phyloP scores from a whole-genome alignment of 2,888 invertebrate species.

The Catocala nupta region DNA sequence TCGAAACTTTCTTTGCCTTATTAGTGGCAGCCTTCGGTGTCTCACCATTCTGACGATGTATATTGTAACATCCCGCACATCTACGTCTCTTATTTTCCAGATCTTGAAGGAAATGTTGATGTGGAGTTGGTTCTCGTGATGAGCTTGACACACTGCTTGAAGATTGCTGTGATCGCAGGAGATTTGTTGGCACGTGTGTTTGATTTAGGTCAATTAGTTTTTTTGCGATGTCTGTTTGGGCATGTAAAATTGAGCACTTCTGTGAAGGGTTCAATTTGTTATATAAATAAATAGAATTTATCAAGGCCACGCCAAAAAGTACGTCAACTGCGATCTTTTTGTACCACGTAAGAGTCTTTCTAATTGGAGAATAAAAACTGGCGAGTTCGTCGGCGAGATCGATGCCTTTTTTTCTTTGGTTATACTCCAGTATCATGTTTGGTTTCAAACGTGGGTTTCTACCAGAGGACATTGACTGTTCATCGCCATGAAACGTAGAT shows the following conservation, averaged over 20 bases:
- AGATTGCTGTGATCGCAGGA: conserved; percentile 14
- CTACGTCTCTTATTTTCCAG: conserved; percentile 25
- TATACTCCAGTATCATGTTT: conserved; percentile 26
- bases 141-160: conserved; percentile 8
- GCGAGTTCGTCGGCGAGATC: conserved; percentile 30
- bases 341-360: conserved; percentile 22
- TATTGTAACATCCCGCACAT: conserved; percentile 7
- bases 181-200: conserved; percentile 8
- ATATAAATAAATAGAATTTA: conserved; percentile 12
- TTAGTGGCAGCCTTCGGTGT: conserved; percentile 27
- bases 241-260: conserved; percentile 26
- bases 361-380: conserved; percentile 23
- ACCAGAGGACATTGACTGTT: conserved; percentile 22
- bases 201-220: conserved; percentile 22
- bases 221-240: conserved; percentile 14
- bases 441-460: conserved; percentile 16
- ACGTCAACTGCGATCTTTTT: conserved; percentile 28
- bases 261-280: conserved; percentile 3
- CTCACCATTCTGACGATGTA: conserved; percentile 11
- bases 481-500: conserved; percentile 33
- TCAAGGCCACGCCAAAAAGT: conserved; percentile 19
- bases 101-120: conserved; percentile 28
- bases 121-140: conserved; percentile 11
- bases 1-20: conserved; percentile 27
- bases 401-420: conserved; percentile 33